phyloP scores from a whole-genome alignment of 2,888 invertebrate genomes.

The Ceriagrion tenellum region DNA sequence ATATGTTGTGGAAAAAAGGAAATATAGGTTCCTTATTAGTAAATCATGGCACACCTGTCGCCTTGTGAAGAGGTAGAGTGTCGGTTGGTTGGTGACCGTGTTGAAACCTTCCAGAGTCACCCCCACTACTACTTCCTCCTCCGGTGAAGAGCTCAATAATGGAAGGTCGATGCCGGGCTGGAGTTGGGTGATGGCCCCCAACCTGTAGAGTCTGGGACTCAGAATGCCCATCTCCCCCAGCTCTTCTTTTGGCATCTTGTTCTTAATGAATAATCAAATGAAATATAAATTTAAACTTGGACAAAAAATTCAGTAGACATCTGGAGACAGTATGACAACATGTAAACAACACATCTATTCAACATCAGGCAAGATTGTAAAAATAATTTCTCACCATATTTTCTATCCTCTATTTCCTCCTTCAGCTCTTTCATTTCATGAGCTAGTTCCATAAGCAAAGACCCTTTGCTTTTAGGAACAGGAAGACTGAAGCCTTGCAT shows the following conservation, averaged over 20 bases:
- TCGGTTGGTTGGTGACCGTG: slow-evolving; percentile 49
- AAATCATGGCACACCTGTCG: slow-evolving; percentile 8
- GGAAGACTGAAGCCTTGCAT: slow-evolving; percentile 89
- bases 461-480: slow-evolving; percentile 91
- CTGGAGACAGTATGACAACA: background rate
- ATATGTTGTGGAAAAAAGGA: background rate
- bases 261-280: background rate
- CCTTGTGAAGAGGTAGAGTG: slow-evolving; percentile 56
- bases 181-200: slow-evolving; percentile 70
- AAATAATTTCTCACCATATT: slow-evolving; percentile 75
- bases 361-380: background rate
- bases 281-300: background rate
- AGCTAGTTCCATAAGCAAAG: slow-evolving; percentile 90
- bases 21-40: too few species aligned
- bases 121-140: slow-evolving; percentile 77
- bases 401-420: slow-evolving; percentile 90
- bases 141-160: slow-evolving; percentile 85
- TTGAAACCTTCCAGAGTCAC: slow-evolving; percentile 70
- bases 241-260: slow-evolving; percentile 65
- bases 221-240: slow-evolving; percentile 23
- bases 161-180: slow-evolving; percentile 83
- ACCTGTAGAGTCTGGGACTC: slow-evolving; percentile 59
- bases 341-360: background rate
- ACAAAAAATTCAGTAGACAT: background rate
- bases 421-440: slow-evolving; percentile 91